Conservation (phyloP, 2,113 vertebrate species). For the Carassius auratus region DNA sequence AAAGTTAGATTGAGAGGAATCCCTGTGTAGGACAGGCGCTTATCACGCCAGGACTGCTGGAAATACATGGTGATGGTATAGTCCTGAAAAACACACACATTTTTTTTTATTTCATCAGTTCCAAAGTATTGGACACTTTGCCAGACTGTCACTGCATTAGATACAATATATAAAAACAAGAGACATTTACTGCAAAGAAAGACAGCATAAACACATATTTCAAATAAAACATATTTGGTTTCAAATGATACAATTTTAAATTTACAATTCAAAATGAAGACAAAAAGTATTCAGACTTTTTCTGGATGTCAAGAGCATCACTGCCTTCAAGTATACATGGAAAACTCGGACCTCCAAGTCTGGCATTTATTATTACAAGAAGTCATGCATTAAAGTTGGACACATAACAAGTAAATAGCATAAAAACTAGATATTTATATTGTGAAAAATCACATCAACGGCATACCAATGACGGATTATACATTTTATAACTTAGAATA, state of each 20-base stretch:
- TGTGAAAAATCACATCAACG: neutral
- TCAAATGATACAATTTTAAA: neutral
- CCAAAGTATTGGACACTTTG: neutral
- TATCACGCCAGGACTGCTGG: conserved; percentile 94
- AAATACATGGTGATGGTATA: conserved; percentile 97
- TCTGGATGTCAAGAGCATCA: neutral
- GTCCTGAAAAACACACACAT: conserved; percentile 74
- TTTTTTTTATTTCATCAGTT: neutral
- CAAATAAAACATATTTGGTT: no score
- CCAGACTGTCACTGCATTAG: neutral
- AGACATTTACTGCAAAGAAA: no score
- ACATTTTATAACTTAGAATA: neutral
- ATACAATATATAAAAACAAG: neutral
- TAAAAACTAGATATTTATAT: neutral
- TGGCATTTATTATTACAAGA: neutral
- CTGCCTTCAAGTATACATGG: neutral
- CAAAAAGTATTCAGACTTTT: neutral
- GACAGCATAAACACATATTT: no score
- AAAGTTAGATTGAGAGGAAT: conserved; percentile 92
- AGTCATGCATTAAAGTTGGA: neutral
- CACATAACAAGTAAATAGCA: neutral
- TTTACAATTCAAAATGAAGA: neutral
- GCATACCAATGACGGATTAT: neutral
- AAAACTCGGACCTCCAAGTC: neutral
- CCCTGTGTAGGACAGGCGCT: conserved; percentile 91